Evolutionary conservation across 2,113 vertebrate genomes (phyloP).

Genomic region (Sylvilagus bachmani): DNA sequence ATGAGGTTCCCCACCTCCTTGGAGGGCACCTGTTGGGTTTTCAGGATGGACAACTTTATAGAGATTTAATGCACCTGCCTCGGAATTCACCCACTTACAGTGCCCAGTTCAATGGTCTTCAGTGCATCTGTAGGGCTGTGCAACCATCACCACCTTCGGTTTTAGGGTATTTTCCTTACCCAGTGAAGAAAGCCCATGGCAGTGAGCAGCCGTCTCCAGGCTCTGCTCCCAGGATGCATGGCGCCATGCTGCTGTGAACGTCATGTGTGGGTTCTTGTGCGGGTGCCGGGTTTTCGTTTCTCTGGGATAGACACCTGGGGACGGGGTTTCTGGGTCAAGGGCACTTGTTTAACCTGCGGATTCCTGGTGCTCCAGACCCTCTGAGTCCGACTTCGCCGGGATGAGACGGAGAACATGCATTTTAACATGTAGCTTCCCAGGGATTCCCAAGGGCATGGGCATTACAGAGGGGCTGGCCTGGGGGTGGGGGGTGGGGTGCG

Average conservation of each 20-base stretch:
- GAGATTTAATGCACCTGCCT: background rate
- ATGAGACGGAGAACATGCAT: background rate
- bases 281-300: background rate
- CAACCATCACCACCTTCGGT: background rate
- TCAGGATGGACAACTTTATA: background rate
- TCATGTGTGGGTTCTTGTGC: background rate
- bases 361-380: background rate
- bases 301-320: background rate
- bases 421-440: background rate
- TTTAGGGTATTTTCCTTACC: background rate
- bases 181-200: background rate
- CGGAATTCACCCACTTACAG: background rate
- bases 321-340: background rate
- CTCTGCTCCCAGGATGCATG: background rate
- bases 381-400: background rate
- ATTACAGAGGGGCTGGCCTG: background rate
- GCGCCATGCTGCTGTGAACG: background rate
- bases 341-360: background rate
- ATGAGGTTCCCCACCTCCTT: background rate
- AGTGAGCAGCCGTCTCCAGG: background rate
- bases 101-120: background rate
- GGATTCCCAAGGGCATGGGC: background rate
- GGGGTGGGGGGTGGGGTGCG: too few relatives aligned
- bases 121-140: background rate
- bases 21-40: background rate